phyloP scores from a whole-genome alignment of 64 coral and sea anemone species.

The Acropora yongei region DNA sequence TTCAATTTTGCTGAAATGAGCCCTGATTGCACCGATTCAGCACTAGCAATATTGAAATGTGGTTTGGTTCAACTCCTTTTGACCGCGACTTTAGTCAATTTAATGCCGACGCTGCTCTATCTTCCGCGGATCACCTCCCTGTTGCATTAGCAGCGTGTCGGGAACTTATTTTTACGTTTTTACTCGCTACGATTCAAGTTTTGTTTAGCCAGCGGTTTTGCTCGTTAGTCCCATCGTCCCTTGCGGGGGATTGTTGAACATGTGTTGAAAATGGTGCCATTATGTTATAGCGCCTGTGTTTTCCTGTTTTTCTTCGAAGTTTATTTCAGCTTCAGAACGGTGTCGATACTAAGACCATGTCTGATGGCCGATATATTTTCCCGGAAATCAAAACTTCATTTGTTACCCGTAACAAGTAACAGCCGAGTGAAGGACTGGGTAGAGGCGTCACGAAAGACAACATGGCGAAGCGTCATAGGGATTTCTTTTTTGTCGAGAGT shows the following conservation, averaged over 20 bases:
- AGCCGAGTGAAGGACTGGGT: no score
- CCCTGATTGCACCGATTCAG: slow-evolving; percentile 17
- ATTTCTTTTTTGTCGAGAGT: background rate
- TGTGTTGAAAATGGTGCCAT: slow-evolving; percentile 31
- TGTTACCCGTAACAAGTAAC: no score
- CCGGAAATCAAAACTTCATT: no score
- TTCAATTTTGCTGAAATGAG: slow-evolving; percentile 32
- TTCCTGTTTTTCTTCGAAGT: slow-evolving; percentile 31
- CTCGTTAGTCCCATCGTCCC: slow-evolving; percentile 30
- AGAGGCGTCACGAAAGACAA: background rate
- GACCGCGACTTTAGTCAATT: slow-evolving; percentile 11
- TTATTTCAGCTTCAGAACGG: slow-evolving; percentile 34
- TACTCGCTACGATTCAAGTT: slow-evolving; percentile 25
- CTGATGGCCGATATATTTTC: no score
- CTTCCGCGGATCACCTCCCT: slow-evolving; percentile 23
- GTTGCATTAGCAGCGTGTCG: slow-evolving; percentile 32
- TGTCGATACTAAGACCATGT: background rate
- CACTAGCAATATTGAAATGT: slow-evolving; percentile 18
- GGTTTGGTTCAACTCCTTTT: slow-evolving; percentile 29
- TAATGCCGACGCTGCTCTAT: slow-evolving; percentile 25
- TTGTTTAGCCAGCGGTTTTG: slow-evolving; percentile 21
- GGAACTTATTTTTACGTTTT: slow-evolving; percentile 29
- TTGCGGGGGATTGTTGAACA: slow-evolving; percentile 36
- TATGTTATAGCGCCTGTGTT: slow-evolving; percentile 31
- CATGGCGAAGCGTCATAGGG: background rate